Conservation (phyloP, 2,113 vertebrate species). For the Protobothrops flavoviridis region DNA sequence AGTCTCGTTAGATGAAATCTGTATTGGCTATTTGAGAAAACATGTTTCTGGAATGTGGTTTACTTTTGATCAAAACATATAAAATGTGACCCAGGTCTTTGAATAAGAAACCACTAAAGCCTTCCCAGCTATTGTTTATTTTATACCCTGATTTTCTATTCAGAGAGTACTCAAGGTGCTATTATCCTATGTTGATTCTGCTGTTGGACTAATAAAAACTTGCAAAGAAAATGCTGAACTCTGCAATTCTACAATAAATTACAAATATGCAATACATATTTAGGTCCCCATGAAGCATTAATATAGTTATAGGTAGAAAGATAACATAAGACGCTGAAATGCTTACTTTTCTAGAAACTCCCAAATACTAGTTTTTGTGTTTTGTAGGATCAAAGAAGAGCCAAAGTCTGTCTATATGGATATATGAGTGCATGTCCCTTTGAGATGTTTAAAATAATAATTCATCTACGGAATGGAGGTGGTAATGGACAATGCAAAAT, state of each 20-base stretch:
- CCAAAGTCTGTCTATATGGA: background rate
- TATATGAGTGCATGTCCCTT: background rate
- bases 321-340: background rate
- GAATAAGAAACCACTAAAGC: background rate
- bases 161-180: background rate
- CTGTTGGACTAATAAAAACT: background rate
- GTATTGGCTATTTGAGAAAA: background rate
- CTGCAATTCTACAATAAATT: background rate
- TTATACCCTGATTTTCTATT: background rate
- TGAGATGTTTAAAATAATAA: background rate
- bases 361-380: background rate
- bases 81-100: background rate
- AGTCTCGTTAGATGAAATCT: background rate
- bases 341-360: background rate
- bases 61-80: background rate
- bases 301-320: background rate
- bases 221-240: background rate
- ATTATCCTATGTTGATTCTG: background rate
- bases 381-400: background rate
- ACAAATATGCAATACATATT: background rate
- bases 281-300: background rate
- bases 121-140: background rate
- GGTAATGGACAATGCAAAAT: background rate
- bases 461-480: background rate
- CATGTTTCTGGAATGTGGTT: background rate